phyloP scores from a whole-genome alignment of 2,888 invertebrate species.

The Callosobruchus maculatus region DNA sequence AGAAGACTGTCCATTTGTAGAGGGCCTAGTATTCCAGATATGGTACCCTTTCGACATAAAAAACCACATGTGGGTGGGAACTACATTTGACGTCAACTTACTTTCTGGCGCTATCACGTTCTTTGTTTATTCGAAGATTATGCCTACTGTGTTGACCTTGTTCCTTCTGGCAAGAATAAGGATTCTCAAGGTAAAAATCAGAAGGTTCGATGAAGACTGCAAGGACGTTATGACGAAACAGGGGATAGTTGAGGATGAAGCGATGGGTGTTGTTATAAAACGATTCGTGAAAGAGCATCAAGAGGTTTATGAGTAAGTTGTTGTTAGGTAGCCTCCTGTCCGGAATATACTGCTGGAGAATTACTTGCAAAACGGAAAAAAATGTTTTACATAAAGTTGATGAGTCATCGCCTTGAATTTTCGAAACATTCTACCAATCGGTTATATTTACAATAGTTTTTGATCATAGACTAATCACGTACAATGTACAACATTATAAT shows the following conservation, averaged over 20 bases:
- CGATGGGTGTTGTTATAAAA: neutral
- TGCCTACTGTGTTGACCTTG: conserved; percentile 4
- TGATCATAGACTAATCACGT: too few relatives aligned
- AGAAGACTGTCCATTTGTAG: conserved; percentile 7
- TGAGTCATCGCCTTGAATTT: too few relatives aligned
- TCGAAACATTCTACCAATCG: too few relatives aligned
- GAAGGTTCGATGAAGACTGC: conserved; percentile 3
- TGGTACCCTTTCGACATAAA: conserved; percentile 11
- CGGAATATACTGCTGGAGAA: too few relatives aligned
- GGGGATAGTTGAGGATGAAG: neutral
- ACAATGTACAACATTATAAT: too few relatives aligned
- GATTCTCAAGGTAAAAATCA: conserved; percentile 9
- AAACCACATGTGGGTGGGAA: conserved; percentile 10
- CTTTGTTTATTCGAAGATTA: conserved; percentile 9
- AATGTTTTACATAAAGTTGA: too few relatives aligned
- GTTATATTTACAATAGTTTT: too few relatives aligned
- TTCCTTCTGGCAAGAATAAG: conserved; percentile 9
- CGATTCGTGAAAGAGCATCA: conserved; percentile 7
- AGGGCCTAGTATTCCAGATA: conserved; percentile 10
- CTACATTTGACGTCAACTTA: conserved; percentile 5
- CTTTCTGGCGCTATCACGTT: conserved; percentile 6
- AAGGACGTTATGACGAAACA: neutral
- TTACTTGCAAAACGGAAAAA: too few relatives aligned
- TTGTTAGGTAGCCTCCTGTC: neutral
- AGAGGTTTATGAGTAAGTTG: conserved; percentile 5